These are phyloP conservation scores for Staurois parvus DNA, from an alignment of 2,797 vertebrate species.

Conservation along the genomic window DNA sequence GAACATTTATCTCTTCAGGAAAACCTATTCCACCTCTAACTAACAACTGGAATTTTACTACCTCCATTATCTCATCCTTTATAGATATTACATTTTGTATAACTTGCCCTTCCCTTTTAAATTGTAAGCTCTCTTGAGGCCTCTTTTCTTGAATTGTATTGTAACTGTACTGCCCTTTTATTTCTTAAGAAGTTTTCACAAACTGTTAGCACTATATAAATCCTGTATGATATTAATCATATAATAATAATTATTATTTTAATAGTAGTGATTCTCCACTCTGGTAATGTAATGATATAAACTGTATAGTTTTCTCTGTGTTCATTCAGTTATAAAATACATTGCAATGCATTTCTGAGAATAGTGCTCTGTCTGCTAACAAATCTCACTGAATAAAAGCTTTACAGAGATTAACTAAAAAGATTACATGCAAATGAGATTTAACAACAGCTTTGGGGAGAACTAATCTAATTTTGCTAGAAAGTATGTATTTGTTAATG, in stretches of 20 bases:
- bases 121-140: too few species aligned
- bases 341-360: background rate
- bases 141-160: too few species aligned
- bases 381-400: background rate
- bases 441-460: background rate
- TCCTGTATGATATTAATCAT: too few species aligned
- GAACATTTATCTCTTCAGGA: too few species aligned
- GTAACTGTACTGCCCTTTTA: too few species aligned
- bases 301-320: background rate
- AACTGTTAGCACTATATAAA: too few species aligned
- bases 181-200: too few species aligned
- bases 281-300: background rate
- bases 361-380: background rate
- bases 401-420: slow-evolving; percentile 9
- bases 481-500: background rate
- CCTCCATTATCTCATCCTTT: too few species aligned
- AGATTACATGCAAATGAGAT: slow-evolving; percentile 7
- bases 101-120: too few species aligned
- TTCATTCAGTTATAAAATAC: background rate
- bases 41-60: too few species aligned
- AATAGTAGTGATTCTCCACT: background rate
- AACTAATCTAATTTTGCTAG: background rate
- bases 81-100: too few species aligned
- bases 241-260: background rate
- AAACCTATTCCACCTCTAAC: too few species aligned